A percentile compares a stretch with the other conserved stretches of the same genome.
Evolutionary conservation across 2,888 invertebrate genomes (phyloP).

Genomic region (Toxonevra muliebris): DNA sequence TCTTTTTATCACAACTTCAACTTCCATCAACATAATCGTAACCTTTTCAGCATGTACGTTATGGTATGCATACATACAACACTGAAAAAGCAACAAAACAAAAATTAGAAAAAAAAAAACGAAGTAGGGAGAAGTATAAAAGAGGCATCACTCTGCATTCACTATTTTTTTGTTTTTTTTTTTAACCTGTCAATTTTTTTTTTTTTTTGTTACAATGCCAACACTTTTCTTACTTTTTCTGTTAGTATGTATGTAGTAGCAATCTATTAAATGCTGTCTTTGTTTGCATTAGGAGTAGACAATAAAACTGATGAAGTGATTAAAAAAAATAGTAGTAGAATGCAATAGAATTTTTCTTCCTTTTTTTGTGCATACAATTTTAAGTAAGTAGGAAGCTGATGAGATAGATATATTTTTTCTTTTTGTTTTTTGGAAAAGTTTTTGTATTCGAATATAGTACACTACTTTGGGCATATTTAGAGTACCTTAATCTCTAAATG

Average conservation of each 20-base stretch:
- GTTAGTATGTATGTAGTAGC: neutral
- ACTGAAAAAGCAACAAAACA: neutral
- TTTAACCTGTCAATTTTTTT: neutral
- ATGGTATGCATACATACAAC: no score
- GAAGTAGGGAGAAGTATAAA: neutral
- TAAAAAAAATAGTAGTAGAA: neutral
- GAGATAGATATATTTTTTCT: no score
- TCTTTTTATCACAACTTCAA: slow-evolving; percentile 1
- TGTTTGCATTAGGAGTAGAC: slow-evolving; percentile 4
- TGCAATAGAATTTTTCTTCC: neutral
- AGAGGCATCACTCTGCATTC: no score
- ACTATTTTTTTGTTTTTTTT: neutral
- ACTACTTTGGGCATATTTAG: no score
- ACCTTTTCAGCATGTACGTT: neutral
- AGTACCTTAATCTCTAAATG: no score
- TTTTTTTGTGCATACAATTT: neutral
- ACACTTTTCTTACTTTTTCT: slow-evolving; percentile 2
- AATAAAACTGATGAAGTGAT: slow-evolving; percentile 15
- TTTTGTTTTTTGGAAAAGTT: no score
- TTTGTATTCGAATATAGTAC: no score
- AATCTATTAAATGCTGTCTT: slow-evolving; percentile 11
- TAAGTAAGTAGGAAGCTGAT: no score
- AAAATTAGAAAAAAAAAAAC: neutral
- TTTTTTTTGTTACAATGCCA: neutral
- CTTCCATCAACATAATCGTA: slow-evolving; percentile 9